Evolutionary conservation across 64 coral and sea anemone genomes (phyloP).

Genomic region (Montipora sp.): DNA sequence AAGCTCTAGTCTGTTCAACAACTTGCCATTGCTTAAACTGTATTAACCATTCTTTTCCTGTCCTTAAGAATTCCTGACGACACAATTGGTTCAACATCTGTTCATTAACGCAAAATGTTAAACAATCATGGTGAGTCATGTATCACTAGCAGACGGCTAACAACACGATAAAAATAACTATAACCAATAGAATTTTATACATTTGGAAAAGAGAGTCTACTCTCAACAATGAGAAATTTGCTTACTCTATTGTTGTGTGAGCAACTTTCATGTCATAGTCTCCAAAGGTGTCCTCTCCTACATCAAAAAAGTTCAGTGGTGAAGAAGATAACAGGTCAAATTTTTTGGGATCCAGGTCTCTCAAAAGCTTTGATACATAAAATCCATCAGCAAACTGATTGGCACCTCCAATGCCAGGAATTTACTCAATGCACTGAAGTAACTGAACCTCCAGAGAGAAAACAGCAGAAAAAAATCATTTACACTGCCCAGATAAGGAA

Average conservation of each 20-base stretch:
- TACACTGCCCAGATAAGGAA: no score
- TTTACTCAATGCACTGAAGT: slow-evolving; percentile 75
- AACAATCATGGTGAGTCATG: no score
- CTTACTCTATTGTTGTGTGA: slow-evolving; percentile 74
- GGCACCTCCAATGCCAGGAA: slow-evolving; percentile 37
- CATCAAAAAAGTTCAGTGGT: slow-evolving; percentile 62
- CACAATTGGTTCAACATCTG: no score
- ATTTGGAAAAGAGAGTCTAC: neutral
- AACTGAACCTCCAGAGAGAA: slow-evolving; percentile 50
- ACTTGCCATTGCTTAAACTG: no score
- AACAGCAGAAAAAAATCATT: no score
- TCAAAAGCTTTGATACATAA: slow-evolving; percentile 69
- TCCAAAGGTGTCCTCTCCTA: slow-evolving; percentile 70
- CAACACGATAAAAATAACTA: no score
- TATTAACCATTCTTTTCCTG: no score
- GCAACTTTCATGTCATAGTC: slow-evolving; percentile 63
- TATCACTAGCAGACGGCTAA: neutral
- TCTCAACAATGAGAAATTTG: neutral
- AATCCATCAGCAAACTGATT: slow-evolving; percentile 89
- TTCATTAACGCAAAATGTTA: no score
- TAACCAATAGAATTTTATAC: no score
- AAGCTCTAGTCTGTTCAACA: no score
- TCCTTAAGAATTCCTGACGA: no score
- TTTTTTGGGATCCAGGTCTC: slow-evolving; percentile 44
- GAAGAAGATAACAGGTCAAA: slow-evolving; percentile 55